Evolutionary conservation across 2,113 vertebrate genomes (phyloP), one percentile per base, ranked within the genome.

Genomic region (Tenebrosternarchus preto): DNA sequence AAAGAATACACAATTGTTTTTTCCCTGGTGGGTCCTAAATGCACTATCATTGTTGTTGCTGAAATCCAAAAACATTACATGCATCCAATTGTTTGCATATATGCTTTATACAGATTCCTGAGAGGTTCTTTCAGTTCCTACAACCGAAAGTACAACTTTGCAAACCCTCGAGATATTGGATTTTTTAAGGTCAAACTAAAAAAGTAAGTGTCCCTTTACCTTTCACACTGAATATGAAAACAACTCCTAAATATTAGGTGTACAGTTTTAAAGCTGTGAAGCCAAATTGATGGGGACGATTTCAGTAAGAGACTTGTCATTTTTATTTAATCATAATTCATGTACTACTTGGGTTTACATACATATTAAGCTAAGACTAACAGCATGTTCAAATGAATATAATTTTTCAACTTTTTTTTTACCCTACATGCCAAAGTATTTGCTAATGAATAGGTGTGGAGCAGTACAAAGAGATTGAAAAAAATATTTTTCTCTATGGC

Each of bases 161-260:
- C 85, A 39, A 94, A 95, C 80, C 94, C 94, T 5, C 90, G 91
- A 33, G 92, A 92, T 86, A 79, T 94, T 89, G 90, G 88, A 71
- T 84, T 15, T 73, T 93, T 93, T 0, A 89, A 89, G 73, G 78
- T 85, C 77, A 88, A 87, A 22, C 53, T 94, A 57, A 82, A 90
- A 19, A 91, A 92, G 94, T 94, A 87, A 36, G 93, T 22, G 33
- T 60, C 15, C n/a, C 64, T 39, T 53, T 61, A 50, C 43, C 11
- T 61, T 12, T 15, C 25, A 29, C 17, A n/a, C 11, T 15, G 9
- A 27, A n/a, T 71, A 33, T 50, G 56, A 22, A 20, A 16, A 24
- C 61, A 39, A 60, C 0, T 22, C 2, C 11, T 15, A 50, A 15
- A 50, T 50, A 15, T 12, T 7, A 8, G 39, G 39, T 9, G 11